Conservation (phyloP, 2,888 invertebrate genomes). For the Parochlus steinenii region DNA sequence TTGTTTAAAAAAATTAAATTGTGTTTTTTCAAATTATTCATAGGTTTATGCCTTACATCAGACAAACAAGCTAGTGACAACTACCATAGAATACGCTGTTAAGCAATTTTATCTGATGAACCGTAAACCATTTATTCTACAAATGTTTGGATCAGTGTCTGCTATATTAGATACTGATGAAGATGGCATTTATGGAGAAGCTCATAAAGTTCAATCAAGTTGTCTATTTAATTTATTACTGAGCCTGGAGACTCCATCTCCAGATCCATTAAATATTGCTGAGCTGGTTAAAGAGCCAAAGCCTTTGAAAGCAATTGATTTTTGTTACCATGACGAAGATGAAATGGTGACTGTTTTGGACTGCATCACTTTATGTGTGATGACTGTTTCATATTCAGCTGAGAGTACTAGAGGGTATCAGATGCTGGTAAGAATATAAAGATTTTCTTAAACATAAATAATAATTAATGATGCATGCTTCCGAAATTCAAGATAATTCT, state of each 20-base stretch:
- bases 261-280: slow-evolving; percentile 85
- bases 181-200: slow-evolving; percentile 73
- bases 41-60: slow-evolving; percentile 90
- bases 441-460: neutral
- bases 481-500: slow-evolving; percentile 57
- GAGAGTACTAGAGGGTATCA: slow-evolving; percentile 86
- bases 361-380: slow-evolving; percentile 95
- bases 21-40: too few relatives aligned
- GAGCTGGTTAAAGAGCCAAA: slow-evolving; percentile 83
- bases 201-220: slow-evolving; percentile 82
- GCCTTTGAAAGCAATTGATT: slow-evolving; percentile 87
- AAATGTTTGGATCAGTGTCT: slow-evolving; percentile 98
- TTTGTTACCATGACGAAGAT: slow-evolving; percentile 96
- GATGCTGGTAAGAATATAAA: slow-evolving; percentile 52
- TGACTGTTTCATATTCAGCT: slow-evolving; percentile 96
- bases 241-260: slow-evolving; percentile 85
- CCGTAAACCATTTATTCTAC: slow-evolving; percentile 92
- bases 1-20: too few relatives aligned
- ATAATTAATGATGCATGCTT: neutral
- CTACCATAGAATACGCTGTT: slow-evolving; percentile 94
- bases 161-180: slow-evolving; percentile 88
- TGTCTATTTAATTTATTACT: slow-evolving; percentile 81
- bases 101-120: slow-evolving; percentile 98
- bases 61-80: slow-evolving; percentile 86
- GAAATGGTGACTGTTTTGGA: slow-evolving; percentile 94